These are phyloP conservation scores for Semicossyphus pulcher DNA, from an alignment of 2,113 vertebrate genomes.

Conservation along the genomic window DNA sequence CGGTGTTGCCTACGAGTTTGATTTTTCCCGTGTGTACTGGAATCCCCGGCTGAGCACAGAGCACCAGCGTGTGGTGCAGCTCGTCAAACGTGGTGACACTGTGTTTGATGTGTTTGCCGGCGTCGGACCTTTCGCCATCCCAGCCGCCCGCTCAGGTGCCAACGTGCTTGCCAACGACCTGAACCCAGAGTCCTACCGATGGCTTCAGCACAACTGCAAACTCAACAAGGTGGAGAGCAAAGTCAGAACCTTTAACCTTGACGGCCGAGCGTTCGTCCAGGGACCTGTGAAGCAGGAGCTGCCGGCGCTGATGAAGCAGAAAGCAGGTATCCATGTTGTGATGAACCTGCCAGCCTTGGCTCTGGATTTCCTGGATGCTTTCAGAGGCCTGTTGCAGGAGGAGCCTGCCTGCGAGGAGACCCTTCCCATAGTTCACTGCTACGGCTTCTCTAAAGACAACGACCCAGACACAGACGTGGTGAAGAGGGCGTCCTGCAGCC, in stretches of 20 bases:
- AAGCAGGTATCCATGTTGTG: conserved; percentile 85
- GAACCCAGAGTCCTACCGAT: conserved; percentile 92
- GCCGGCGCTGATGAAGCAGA: conserved; percentile 78
- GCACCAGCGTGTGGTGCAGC: conserved; percentile 87
- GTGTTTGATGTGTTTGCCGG: conserved; percentile 96
- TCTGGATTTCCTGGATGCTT: conserved; percentile 90
- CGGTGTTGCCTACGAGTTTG: conserved; percentile 90
- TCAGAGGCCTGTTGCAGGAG: conserved; percentile 85
- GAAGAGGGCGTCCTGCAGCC: conserved; percentile 79
- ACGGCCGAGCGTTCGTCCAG: conserved; percentile 91
- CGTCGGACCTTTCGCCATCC: conserved; percentile 92
- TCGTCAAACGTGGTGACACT: conserved; percentile 85
- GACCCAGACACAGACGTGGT: conserved; percentile 86
- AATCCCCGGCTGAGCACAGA: conserved; percentile 96
- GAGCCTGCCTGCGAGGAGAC: conserved; percentile 31
- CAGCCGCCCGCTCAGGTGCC: conserved; percentile 88
- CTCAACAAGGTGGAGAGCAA: conserved; percentile 91
- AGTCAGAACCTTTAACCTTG: conserved; percentile 89
- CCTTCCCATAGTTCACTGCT: conserved; percentile 92
- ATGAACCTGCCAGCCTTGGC: conserved; percentile 97
- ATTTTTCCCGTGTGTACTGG: conserved; percentile 98
- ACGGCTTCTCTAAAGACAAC: conserved; percentile 92
- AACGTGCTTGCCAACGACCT: conserved; percentile 93
- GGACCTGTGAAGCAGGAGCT: conserved; percentile 89
- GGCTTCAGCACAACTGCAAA: conserved; percentile 94